Conservation (phyloP, 2,113 vertebrate species). For the Carassius carassius region DNA sequence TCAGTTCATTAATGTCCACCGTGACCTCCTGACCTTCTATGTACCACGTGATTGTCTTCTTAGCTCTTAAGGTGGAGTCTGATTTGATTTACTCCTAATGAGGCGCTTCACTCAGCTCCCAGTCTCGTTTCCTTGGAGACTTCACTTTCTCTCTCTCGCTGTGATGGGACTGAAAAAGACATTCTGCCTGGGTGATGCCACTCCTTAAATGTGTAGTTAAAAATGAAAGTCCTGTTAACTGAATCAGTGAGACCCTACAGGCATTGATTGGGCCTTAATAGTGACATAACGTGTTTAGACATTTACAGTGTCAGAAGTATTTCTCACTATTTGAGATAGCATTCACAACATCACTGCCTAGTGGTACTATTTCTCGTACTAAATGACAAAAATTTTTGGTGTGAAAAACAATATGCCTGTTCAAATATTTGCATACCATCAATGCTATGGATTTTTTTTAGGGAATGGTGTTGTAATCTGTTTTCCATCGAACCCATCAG, state of each 20-base stretch:
- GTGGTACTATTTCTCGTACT: neutral
- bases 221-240: slow-evolving; percentile 12
- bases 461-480: neutral
- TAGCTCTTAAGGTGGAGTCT: slow-evolving; percentile 26
- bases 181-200: slow-evolving; percentile 28
- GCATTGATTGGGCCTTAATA: slow-evolving; percentile 25
- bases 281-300: neutral
- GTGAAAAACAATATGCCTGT: neutral
- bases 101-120: slow-evolving; percentile 39
- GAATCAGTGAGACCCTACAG: neutral
- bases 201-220: slow-evolving; percentile 22
- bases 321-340: neutral
- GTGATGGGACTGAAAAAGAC: slow-evolving; percentile 31
- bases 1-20: slow-evolving; percentile 35
- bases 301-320: neutral
- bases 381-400: neutral
- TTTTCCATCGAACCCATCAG: neutral
- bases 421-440: neutral
- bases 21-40: slow-evolving; percentile 44
- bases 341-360: neutral
- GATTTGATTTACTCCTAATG: slow-evolving; percentile 54
- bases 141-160: slow-evolving; percentile 3
- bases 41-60: slow-evolving; percentile 38
- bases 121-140: slow-evolving; percentile 53
- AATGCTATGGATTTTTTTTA: neutral